phyloP scores from a whole-genome alignment of 2,797 vertebrate species.

The Hafferia zeledoni region DNA sequence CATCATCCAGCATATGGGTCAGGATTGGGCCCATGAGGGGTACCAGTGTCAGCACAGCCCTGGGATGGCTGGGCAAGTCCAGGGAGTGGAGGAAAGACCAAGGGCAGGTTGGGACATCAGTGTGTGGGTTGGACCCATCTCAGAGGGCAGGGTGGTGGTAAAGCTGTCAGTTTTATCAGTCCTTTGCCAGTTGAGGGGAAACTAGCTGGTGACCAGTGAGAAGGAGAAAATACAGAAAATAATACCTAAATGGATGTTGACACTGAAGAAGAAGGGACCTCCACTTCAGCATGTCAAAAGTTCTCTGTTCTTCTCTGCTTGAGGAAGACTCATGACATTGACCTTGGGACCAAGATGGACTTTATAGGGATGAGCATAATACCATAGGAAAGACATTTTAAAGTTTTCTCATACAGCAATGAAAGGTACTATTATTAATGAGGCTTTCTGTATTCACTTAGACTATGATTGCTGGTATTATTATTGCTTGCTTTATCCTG shows the following conservation, averaged over 20 bases:
- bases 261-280: not conserved
- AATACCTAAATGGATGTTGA: not conserved
- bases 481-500: not conserved
- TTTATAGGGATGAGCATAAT: accelerated
- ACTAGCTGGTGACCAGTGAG: not conserved
- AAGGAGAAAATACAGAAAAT: not conserved
- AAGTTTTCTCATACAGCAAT: not conserved
- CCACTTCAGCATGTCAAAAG: not conserved
- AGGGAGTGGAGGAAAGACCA: not conserved
- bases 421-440: not conserved
- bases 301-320: not conserved
- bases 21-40: accelerated
- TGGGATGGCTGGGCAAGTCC: not conserved
- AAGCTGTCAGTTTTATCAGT: not conserved
- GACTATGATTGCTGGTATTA: not conserved
- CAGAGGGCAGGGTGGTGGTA: accelerated
- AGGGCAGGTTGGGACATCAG: not conserved
- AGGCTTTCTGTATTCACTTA: not conserved
- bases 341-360: not conserved
- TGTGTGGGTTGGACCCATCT: not conserved
- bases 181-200: not conserved
- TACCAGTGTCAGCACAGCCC: not conserved
- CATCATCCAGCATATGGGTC: not conserved
- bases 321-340: not conserved
- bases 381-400: not conserved